These are phyloP conservation scores for Leptopilina boulardi DNA, from an alignment of 1,140 invertebrate genomes.

Conservation along the genomic window DNA sequence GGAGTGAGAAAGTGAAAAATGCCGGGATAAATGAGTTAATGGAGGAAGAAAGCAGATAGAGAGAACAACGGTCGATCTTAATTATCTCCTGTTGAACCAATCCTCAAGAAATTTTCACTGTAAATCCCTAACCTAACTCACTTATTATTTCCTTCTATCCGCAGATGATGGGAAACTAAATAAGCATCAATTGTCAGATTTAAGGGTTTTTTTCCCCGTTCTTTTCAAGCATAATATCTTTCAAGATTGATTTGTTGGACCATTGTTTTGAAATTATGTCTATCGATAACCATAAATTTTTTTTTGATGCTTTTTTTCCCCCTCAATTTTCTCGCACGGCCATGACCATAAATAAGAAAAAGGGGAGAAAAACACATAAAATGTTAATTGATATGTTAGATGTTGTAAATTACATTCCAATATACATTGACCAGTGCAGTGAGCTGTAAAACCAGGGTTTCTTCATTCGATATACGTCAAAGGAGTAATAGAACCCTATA, in stretches of 20 bases:
- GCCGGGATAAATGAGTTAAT: background rate
- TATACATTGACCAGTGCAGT: constrained; percentile 21
- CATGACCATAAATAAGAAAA: background rate
- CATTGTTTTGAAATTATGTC: background rate
- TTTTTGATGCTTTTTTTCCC: background rate
- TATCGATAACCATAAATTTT: background rate
- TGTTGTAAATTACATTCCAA: constrained; percentile 54
- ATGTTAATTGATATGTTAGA: background rate
- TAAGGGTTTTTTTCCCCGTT: background rate
- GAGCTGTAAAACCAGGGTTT: constrained; percentile 55
- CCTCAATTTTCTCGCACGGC: background rate
- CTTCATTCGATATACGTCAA: constrained; percentile 53
- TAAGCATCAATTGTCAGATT: background rate
- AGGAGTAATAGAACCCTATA: constrained; percentile 57
- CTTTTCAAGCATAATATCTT: background rate
- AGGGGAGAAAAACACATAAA: background rate
- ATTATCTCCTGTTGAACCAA: background rate
- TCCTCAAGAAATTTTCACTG: constrained; percentile 31
- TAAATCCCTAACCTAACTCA: background rate
- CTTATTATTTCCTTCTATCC: constrained; percentile 37
- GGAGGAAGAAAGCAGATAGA: background rate
- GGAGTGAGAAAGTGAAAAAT: background rate
- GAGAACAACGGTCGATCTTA: background rate
- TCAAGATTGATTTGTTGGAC: background rate
- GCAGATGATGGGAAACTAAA: background rate